Evolutionary conservation across 2,797 vertebrate species (phyloP).

Genomic region (Platalea minor): DNA sequence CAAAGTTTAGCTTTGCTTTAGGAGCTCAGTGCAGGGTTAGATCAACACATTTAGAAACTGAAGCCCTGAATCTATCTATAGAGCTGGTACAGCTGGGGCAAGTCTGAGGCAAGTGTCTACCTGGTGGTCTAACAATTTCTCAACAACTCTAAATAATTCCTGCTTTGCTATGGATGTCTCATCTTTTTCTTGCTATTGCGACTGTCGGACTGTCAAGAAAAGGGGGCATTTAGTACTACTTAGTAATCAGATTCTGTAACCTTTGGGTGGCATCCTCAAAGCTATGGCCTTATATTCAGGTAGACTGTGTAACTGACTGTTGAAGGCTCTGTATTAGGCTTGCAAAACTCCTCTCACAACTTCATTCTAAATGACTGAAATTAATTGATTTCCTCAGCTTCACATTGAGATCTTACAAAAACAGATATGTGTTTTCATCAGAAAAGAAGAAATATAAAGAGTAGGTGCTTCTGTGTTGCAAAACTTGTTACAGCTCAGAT

Average conservation of each 20-base stretch:
- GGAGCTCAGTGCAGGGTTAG: background rate
- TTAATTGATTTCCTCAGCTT: background rate
- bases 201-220: background rate
- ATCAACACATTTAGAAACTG: background rate
- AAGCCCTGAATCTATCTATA: background rate
- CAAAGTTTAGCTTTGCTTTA: background rate
- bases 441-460: background rate
- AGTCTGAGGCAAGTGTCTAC: background rate
- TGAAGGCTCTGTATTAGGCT: background rate
- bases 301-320: background rate
- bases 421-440: background rate
- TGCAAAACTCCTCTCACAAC: background rate
- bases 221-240: background rate
- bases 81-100: background rate
- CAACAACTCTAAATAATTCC: background rate
- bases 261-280: background rate
- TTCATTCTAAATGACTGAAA: background rate
- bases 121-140: background rate
- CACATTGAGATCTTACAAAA: background rate
- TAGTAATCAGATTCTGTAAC: background rate
- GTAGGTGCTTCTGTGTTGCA: background rate
- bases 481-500: background rate
- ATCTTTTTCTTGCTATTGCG: background rate
- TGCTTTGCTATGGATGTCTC: background rate
- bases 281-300: background rate